Percentiles rank a stretch among this genome's conserved stretches.
These are phyloP conservation scores for Schizaphis graminum DNA, from an alignment of 2,888 invertebrate species.

Conservation along the genomic window DNA sequence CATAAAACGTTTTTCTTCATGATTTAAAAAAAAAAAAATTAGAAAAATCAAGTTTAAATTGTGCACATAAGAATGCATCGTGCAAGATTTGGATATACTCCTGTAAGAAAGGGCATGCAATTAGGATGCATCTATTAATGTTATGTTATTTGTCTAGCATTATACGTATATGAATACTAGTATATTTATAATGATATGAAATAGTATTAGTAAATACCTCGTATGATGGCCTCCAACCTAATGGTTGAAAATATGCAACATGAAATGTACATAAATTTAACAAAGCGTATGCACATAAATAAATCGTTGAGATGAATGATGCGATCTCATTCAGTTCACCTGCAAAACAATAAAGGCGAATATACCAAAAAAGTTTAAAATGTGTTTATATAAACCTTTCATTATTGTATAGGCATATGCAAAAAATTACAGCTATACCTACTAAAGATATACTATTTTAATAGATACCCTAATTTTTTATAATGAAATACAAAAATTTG, in stretches of 20 bases:
- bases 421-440: too few species aligned
- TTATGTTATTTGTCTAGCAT: conserved; percentile 66
- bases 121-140: conserved; percentile 55
- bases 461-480: background rate
- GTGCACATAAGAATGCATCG: too few species aligned
- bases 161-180: background rate
- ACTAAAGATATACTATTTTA: background rate
- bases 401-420: background rate
- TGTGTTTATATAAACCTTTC: background rate
- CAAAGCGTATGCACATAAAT: conserved; percentile 92
- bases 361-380: background rate
- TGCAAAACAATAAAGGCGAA: conserved; percentile 71
- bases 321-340: conserved; percentile 91
- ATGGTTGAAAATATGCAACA: conserved; percentile 87
- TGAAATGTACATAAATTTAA: conserved; percentile 97
- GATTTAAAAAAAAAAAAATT: too few species aligned
- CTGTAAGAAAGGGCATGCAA: too few species aligned
- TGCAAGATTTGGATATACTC: too few species aligned
- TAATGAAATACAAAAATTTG: background rate
- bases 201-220: conserved; percentile 74
- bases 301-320: conserved; percentile 95
- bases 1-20: too few species aligned
- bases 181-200: background rate
- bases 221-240: conserved; percentile 93
- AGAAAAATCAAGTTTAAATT: background rate